Base-by-base conservation (phyloP, 2,888 invertebrate species). In the Orgyia antiqua region DNA sequence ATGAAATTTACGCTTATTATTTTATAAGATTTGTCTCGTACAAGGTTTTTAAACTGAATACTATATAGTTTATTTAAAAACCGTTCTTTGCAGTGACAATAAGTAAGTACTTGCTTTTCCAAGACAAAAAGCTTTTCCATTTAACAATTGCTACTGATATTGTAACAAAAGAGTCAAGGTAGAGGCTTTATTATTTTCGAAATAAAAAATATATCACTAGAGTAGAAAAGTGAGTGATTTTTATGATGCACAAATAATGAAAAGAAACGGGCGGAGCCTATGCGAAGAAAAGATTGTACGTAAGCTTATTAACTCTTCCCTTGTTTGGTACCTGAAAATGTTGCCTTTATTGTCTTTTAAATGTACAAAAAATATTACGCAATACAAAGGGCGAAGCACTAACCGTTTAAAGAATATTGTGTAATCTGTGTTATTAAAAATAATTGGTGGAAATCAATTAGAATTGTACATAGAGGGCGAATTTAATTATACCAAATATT, bases 221-320 rank as follows among this genome's bases (percentile, higher is more conserved):
- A 56, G 61, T 44, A 68, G 62, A 61, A 60, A 65, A 60, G 59
- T 47, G 50, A 51, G 17, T 65, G 68, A 63, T 65, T 57, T 52
- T 69, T 71, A 64, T 67, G 62, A 67, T 68, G 60, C 67, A 23
- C 23, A 72, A 68, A 68, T 75, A 72, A 75, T 69, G 71, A 74
- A 78, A 76, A 70, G 66, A 70, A 72, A 72, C 66, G 59, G 61
- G 44, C 50, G 63, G 68, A 68, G 67, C 68, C 69, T 67, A 59
- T 66, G 60, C 63, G 52, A 69, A 62, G 58, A 52, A 53, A 48
- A 60, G 63, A 58, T 65, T 63, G 53, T 65, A 61, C 60, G 59
- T 75, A 71, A 75, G 75, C 73, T 73, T 76, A 77, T 77, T 78
- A 76, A 72, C 61, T 68, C 58, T 61, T 57, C 50, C 47, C 61